A percentile compares a stretch with the other conserved stretches of the same genome.
Conservation (phyloP, 2,113 vertebrate species). For the Trichomycterus rosablanca region DNA sequence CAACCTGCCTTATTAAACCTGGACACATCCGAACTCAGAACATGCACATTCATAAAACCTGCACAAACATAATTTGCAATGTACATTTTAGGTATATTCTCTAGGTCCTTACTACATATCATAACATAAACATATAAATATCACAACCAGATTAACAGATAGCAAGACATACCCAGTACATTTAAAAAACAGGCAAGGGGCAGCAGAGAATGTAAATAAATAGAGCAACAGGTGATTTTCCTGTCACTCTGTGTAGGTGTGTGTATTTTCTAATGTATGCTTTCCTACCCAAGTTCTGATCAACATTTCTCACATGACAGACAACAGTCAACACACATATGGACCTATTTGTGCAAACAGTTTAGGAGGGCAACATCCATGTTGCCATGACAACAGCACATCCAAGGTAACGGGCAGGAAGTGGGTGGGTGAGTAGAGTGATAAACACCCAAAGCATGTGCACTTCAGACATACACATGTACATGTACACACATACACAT, state of each 20-base stretch:
- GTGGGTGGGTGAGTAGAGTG: slow-evolving; percentile 66
- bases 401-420: slow-evolving; percentile 71
- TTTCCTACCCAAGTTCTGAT: slow-evolving; percentile 1
- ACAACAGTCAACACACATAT: slow-evolving; percentile 18
- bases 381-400: slow-evolving; percentile 72
- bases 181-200: too few species aligned
- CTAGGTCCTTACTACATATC: too few species aligned
- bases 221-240: slow-evolving; percentile 28
- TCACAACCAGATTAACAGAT: too few species aligned
- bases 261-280: neutral
- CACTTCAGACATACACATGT: slow-evolving; percentile 42
- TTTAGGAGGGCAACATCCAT: slow-evolving; percentile 60
- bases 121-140: too few species aligned
- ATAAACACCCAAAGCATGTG: slow-evolving; percentile 61
- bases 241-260: neutral
- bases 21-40: too few species aligned
- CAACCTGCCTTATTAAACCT: too few species aligned
- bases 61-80: too few species aligned
- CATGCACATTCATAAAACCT: too few species aligned
- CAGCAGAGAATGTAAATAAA: neutral
- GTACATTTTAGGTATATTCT: too few species aligned
- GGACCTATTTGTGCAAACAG: slow-evolving; percentile 32
- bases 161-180: too few species aligned
- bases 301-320: slow-evolving; percentile 37
- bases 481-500: slow-evolving; percentile 12